These are phyloP conservation scores for Hydropsyche betteni DNA, from an alignment of 2,888 invertebrate genomes.

Conservation along the genomic window DNA sequence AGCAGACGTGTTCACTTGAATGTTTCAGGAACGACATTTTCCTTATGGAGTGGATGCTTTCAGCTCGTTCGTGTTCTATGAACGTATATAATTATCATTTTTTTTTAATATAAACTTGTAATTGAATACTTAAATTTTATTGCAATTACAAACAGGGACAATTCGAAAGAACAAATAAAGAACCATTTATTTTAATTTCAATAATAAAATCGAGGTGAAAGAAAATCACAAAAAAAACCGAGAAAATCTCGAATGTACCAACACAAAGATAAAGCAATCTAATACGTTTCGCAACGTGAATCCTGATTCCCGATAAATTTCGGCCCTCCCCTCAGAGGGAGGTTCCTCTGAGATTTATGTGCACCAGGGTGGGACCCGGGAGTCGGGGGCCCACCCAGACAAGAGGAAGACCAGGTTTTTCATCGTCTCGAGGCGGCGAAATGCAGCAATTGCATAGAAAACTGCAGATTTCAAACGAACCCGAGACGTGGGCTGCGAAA, in stretches of 20 bases:
- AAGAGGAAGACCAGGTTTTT: no score
- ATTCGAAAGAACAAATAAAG: no score
- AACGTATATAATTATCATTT: neutral
- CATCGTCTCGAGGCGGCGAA: neutral
- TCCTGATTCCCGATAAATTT: slow-evolving; percentile 17
- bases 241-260: neutral
- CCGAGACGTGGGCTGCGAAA: neutral
- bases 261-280: slow-evolving; percentile 21
- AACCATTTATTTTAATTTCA: no score
- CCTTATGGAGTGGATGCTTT: no score
- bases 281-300: slow-evolving; percentile 3
- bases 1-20: slow-evolving; percentile 26
- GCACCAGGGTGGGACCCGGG: no score
- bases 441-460: neutral
- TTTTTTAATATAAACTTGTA: no score
- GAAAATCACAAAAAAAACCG: no score
- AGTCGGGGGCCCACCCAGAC: no score
- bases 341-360: no score
- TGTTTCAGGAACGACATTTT: neutral
- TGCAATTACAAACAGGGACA: no score
- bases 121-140: no score
- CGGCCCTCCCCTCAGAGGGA: neutral
- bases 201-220: no score
- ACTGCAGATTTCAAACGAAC: slow-evolving; percentile 7
- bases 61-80: neutral